Evolutionary conservation across 2,888 invertebrate genomes (phyloP).

Genomic region (Acholoe squamosa): DNA sequence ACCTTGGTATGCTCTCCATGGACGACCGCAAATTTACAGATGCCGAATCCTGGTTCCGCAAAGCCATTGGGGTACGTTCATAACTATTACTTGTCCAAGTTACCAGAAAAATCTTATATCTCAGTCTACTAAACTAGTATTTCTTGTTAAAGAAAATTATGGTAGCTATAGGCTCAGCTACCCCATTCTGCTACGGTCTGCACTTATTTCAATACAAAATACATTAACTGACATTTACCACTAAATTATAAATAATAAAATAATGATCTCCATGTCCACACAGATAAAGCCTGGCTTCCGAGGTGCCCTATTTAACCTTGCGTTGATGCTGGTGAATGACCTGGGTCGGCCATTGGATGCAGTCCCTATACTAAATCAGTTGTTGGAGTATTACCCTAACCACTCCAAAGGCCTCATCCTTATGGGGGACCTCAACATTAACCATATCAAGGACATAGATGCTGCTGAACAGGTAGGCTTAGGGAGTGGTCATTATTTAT

Average conservation of each 20-base stretch:
- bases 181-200: too few species aligned
- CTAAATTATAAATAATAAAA: too few species aligned
- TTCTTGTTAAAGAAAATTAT: background rate
- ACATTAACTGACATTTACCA: too few species aligned
- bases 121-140: background rate
- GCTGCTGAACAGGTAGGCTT: constrained; percentile 95
- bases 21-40: constrained; percentile 94
- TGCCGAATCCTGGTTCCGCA: constrained; percentile 95
- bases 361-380: constrained; percentile 94
- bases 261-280: constrained; percentile 63
- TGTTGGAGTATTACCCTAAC: constrained; percentile 94
- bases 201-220: too few species aligned
- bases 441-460: constrained; percentile 95
- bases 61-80: constrained; percentile 85
- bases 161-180: too few species aligned
- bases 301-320: constrained; percentile 96
- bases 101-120: background rate
- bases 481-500: too few species aligned
- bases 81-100: too few species aligned
- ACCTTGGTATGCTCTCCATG: constrained; percentile 98
- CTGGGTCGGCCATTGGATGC: constrained; percentile 94
- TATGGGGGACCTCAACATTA: constrained; percentile 97
- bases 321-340: constrained; percentile 92
- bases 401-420: constrained; percentile 97
- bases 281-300: constrained; percentile 91